Base-by-base conservation (phyloP, 2,888 invertebrate species). In the Clanis bilineata region DNA sequence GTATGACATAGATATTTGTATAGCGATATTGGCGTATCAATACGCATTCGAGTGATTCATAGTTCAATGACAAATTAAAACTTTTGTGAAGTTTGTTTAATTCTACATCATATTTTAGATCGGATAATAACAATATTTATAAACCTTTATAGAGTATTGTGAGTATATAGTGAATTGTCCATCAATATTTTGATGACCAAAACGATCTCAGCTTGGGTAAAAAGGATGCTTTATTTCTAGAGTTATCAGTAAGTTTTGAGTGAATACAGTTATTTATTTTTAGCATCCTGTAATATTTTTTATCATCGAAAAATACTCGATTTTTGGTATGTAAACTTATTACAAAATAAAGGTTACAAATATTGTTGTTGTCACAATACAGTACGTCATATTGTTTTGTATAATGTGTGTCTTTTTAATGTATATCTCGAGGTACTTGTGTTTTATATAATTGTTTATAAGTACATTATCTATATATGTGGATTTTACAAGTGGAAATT, bases 21-120 rank as follows among this genome's bases (percentile, higher is more conserved):
- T 67, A 74, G 73, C 61, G 67, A 67, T 72, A 66, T 69, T 61
- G 65, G 69, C 70, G 71, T 73, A 69, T 71, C 69, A 70, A 64
- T 71, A 69, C 66, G 68, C 59, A 69, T 65, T 65, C 58, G 62
- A 70, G 62, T 64, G 60, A 45, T 61, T 62, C 64, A 56, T 63
- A 61, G 61, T 25, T 62, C 61, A 57, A 61, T 63, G 57, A 47
- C 61, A 60, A 45, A 59, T 63, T 44, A 21, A 58, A 22, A 59
- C 7, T 10, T 32, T 21, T 51, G 4, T 32, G 18, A 51, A 15
- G 15, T 47, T 18, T 15, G 51, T 51, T 32, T 32, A 9, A 51
- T 51, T 32, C 18, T 32, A 51, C 51, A 18, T 51, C 18, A 18
- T 32, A 51, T 32, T 32, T 28, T 18, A 51, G 15, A 9, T 51